Evolutionary conservation across 2,113 vertebrate genomes (phyloP).

Genomic region (Sula dactylatra): DNA sequence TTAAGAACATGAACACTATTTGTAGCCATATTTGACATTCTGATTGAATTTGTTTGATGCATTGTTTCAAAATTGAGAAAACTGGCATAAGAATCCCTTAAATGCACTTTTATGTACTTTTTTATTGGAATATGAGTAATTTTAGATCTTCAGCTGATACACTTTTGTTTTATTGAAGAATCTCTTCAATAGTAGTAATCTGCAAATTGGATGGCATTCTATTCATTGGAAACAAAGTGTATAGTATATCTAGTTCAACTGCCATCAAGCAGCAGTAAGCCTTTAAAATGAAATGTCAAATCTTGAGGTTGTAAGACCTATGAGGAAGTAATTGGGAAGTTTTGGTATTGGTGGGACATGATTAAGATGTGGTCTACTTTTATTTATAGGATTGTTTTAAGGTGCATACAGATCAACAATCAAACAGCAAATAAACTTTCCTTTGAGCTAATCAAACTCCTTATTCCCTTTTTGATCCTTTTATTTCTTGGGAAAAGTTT

Average conservation of each 20-base stretch:
- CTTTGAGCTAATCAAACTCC: conserved; percentile 33
- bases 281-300: conserved; percentile 43
- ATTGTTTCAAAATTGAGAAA: conserved; percentile 72
- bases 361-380: conserved; percentile 55
- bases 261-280: conserved; percentile 42
- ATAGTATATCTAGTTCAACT: conserved; percentile 34
- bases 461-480: conserved; percentile 32
- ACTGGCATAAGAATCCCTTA: conserved; percentile 71
- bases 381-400: conserved; percentile 62
- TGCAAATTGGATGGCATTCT: conserved; percentile 45
- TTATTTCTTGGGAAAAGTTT: conserved; percentile 42
- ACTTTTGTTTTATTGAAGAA: conserved; percentile 62
- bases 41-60: conserved; percentile 69
- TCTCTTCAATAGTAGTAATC: conserved; percentile 56
- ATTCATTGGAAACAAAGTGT: conserved; percentile 39
- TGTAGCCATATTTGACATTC: conserved; percentile 68
- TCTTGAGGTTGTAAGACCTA: conserved; percentile 9
- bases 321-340: conserved; percentile 48
- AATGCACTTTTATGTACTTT: conserved; percentile 80
- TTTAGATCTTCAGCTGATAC: conserved; percentile 72
- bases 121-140: conserved; percentile 74
- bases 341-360: conserved; percentile 48
- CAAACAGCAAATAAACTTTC: conserved; percentile 53
- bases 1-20: conserved; percentile 66
- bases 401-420: conserved; percentile 44